A percentile compares a stretch with the other conserved stretches of the same genome.
Conservation (phyloP, 2,888 invertebrate genomes). For the Drosophila yooni region DNA sequence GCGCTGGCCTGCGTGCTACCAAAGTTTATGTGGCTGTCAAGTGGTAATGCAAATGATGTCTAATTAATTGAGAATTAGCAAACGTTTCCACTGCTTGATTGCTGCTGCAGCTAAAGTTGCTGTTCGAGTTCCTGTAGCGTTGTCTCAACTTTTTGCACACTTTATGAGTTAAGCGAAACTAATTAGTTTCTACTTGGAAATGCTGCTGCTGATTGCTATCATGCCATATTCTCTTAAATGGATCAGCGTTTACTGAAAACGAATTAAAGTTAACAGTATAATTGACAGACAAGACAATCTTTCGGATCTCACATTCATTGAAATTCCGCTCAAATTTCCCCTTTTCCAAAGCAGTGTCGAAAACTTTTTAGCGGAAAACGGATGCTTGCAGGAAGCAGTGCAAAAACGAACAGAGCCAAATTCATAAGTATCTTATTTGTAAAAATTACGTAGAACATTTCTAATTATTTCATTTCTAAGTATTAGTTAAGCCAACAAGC, state of each 20-base stretch:
- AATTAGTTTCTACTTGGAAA: slow-evolving; percentile 41
- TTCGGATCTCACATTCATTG: neutral
- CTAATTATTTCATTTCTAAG: neutral
- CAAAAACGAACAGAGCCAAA: neutral
- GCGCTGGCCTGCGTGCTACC: slow-evolving; percentile 30
- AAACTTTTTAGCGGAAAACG: neutral
- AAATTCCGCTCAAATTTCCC: neutral
- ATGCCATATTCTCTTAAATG: slow-evolving; percentile 1
- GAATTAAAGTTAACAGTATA: neutral
- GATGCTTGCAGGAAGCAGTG: neutral
- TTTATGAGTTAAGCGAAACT: slow-evolving; percentile 65
- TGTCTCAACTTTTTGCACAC: slow-evolving; percentile 60
- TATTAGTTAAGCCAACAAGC: neutral
- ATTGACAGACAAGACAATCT: neutral
- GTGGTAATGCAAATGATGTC: slow-evolving; percentile 71
- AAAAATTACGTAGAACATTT: neutral
- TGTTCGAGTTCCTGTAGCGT: slow-evolving; percentile 15
- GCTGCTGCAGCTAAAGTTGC: slow-evolving; percentile 1
- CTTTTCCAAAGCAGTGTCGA: neutral
- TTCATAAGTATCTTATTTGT: neutral
- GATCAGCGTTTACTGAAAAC: neutral
- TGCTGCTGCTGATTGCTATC: slow-evolving; percentile 14
- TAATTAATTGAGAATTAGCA: slow-evolving; percentile 71
- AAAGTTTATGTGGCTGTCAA: slow-evolving; percentile 47
- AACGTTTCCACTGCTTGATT: slow-evolving; percentile 17